A percentile compares a stretch with the other conserved stretches of the same genome.
Evolutionary conservation across 2,113 vertebrate species (phyloP).

Genomic region (Maylandia zebra): DNA sequence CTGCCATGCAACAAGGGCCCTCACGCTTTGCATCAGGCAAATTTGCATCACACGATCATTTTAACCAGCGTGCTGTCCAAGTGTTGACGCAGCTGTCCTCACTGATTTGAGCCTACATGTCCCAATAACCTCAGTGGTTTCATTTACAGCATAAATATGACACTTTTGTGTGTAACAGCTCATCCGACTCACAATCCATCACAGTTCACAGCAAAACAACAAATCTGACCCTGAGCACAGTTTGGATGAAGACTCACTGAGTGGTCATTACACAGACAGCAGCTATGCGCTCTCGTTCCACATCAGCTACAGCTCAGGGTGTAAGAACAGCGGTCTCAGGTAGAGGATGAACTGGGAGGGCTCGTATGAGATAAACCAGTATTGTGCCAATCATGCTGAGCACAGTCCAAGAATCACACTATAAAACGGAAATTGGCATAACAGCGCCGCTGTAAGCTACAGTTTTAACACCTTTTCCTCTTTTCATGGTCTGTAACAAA

Average conservation of each 20-base stretch:
- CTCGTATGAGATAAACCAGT: not conserved
- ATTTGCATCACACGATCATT: not conserved
- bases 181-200: not conserved
- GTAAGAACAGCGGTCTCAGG: not conserved
- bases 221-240: not conserved
- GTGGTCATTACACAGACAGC: not conserved
- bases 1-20: not conserved
- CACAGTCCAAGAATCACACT: not conserved
- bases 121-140: fast-evolving
- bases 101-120: not conserved
- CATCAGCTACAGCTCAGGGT: not conserved
- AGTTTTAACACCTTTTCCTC: not conserved
- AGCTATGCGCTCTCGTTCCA: not conserved
- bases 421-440: not conserved
- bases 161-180: not conserved
- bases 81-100: not conserved
- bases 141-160: not conserved
- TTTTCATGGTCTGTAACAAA: not conserved
- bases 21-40: not conserved
- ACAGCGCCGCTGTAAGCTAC: not conserved
- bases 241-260: fast-evolving
- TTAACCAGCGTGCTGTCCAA: not conserved
- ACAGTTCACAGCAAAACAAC: not conserved
- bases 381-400: not conserved
- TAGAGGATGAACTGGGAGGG: not conserved